These are phyloP conservation scores for Drosophila pseudoobscura DNA, from an alignment of 1,140 invertebrate species.

Conservation along the genomic window DNA sequence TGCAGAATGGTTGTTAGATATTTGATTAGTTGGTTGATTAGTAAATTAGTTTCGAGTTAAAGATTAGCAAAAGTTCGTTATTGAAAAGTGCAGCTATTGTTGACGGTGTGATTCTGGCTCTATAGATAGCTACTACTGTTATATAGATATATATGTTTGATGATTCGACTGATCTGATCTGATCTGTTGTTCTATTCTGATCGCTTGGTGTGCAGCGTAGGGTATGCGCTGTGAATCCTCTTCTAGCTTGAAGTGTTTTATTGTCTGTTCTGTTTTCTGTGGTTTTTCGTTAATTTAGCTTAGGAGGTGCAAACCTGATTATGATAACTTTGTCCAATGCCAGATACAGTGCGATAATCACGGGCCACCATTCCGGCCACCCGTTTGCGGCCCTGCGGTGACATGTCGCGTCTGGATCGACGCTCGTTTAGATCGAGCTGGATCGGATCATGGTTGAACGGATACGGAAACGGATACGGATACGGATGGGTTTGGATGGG, in stretches of 20 bases:
- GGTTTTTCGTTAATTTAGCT: constrained; percentile 64
- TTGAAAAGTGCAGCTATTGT: constrained; percentile 50
- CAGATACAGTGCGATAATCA: constrained; percentile 84
- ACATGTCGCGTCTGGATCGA: constrained; percentile 89
- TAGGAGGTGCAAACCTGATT: constrained; percentile 83
- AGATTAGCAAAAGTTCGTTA: constrained; percentile 26
- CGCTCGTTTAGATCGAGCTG: constrained; percentile 83
- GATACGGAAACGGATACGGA: constrained; percentile 11
- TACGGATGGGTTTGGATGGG: constrained; percentile 15
- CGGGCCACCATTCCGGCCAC: constrained; percentile 87
- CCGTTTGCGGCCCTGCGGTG: constrained; percentile 89
- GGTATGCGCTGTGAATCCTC: background rate
- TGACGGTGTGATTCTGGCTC: constrained; percentile 26
- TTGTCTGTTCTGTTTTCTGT: constrained; percentile 46
- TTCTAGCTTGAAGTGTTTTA: constrained; percentile 11
- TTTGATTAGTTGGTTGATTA: constrained; percentile 27
- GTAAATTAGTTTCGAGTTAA: constrained; percentile 45
- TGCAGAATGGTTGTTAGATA: no score
- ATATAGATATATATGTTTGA: background rate
- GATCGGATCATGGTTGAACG: constrained; percentile 43
- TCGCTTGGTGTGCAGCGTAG: background rate
- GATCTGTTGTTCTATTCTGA: background rate
- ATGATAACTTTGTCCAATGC: constrained; percentile 83
- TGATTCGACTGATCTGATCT: constrained; percentile 14
- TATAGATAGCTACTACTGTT: constrained; percentile 8